Conservation (phyloP, 2,888 invertebrate genomes). For the Pheosia tremula region DNA sequence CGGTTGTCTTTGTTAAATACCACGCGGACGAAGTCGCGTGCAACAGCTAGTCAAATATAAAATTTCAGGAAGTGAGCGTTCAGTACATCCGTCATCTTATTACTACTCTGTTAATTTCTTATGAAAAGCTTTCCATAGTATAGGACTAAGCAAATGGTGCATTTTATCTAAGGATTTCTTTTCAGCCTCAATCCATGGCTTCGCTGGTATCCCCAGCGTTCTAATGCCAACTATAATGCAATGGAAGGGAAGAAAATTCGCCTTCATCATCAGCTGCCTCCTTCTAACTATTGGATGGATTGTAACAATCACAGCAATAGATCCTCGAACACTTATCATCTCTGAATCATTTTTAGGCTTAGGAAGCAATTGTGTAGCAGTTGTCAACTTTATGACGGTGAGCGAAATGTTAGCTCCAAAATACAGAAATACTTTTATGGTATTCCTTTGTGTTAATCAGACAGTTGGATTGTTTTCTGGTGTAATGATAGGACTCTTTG, state of each 20-base stretch:
- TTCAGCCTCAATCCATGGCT: constrained; percentile 39
- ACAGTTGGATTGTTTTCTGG: constrained; percentile 26
- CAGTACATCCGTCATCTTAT: too few relatives aligned
- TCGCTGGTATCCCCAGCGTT: constrained; percentile 38
- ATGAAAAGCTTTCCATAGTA: too few relatives aligned
- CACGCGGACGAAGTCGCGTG: too few relatives aligned
- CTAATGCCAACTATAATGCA: constrained; percentile 39
- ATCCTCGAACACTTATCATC: constrained; percentile 19
- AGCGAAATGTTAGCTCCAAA: constrained; percentile 37
- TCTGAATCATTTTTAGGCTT: constrained; percentile 38
- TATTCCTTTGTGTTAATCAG: constrained; percentile 23
- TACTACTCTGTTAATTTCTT: too few relatives aligned
- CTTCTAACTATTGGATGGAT: constrained; percentile 33
- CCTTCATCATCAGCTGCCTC: constrained; percentile 34
- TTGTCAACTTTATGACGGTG: constrained; percentile 30
- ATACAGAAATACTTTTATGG: constrained; percentile 27
- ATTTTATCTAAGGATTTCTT: constrained; percentile 3
- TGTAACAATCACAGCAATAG: constrained; percentile 20
- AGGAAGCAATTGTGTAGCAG: constrained; percentile 28
- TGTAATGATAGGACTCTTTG: constrained; percentile 25
- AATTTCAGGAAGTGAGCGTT: too few relatives aligned
- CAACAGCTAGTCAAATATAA: too few relatives aligned
- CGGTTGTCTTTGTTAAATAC: too few relatives aligned
- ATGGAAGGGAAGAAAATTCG: constrained; percentile 33
- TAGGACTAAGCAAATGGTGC: too few relatives aligned